Conservation (phyloP, 2,888 invertebrate genomes). For the Glyphotaelius pellucidus region DNA sequence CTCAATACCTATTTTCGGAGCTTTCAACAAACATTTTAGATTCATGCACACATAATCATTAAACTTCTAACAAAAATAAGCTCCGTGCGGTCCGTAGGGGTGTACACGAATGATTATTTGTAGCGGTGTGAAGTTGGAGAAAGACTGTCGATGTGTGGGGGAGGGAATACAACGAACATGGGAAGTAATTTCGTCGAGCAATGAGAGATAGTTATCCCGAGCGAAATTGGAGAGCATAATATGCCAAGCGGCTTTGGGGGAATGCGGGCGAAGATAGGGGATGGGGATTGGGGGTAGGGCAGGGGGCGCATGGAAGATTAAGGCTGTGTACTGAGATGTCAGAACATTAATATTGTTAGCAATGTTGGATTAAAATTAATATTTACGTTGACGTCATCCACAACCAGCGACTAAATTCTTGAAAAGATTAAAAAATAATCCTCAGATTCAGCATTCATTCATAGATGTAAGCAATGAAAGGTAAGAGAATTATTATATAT, state of each 20-base stretch:
- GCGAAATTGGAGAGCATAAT: slow-evolving; percentile 66
- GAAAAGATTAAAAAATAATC: no score
- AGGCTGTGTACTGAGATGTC: slow-evolving; percentile 37
- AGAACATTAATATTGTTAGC: slow-evolving; percentile 1
- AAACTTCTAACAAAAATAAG: not conserved
- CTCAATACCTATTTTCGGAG: not conserved
- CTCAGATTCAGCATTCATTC: no score
- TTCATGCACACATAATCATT: not conserved
- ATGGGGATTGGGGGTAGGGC: not conserved
- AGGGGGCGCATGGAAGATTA: slow-evolving; percentile 9
- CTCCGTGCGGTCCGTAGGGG: not conserved
- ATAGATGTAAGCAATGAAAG: no score
- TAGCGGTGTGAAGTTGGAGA: slow-evolving; percentile 2
- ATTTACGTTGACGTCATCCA: not conserved
- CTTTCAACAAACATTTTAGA: not conserved
- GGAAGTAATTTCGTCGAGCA: slow-evolving; percentile 65
- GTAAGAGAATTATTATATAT: no score
- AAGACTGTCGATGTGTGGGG: slow-evolving; percentile 22
- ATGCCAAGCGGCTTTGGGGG: slow-evolving; percentile 58
- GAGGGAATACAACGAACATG: slow-evolving; percentile 31
- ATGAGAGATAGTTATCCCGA: slow-evolving; percentile 66
- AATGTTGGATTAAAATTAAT: not conserved
- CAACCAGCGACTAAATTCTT: no score
- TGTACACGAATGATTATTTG: not conserved
- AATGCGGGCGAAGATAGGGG: slow-evolving; percentile 11